Evolutionary conservation across 2,113 vertebrate species (phyloP).

Genomic region (Scopus umbretta): DNA sequence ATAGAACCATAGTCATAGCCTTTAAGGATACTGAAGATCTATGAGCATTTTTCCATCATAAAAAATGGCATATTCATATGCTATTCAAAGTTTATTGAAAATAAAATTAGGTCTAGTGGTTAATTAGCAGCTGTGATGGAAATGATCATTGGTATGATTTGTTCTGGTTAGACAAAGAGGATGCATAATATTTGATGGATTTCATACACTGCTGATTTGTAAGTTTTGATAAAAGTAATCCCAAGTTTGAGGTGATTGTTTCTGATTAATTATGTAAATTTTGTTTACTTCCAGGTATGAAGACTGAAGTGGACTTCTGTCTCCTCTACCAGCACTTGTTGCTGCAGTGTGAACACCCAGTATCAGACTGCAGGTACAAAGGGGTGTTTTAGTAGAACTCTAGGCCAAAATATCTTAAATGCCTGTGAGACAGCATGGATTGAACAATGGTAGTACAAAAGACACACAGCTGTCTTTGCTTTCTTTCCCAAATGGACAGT

Average conservation of each 20-base stretch:
- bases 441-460: not conserved
- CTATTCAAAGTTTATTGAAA: not conserved
- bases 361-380: not conserved
- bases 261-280: not conserved
- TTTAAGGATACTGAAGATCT: not conserved
- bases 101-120: not conserved
- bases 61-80: not conserved
- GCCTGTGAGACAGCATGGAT: not conserved
- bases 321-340: not conserved
- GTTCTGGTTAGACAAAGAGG: not conserved
- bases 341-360: not conserved
- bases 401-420: not conserved
- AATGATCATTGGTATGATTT: not conserved
- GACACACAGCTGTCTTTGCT: not conserved
- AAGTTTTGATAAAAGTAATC: not conserved
- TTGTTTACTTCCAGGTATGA: not conserved
- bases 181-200: not conserved
- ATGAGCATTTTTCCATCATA: not conserved
- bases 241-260: not conserved
- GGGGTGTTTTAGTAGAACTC: not conserved
- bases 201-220: not conserved
- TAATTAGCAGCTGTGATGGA: not conserved
- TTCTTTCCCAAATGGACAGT: not conserved
- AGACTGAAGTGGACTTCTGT: not conserved
- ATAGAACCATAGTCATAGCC: not conserved